Evolutionary conservation across 1,140 invertebrate genomes (phyloP), one percentile per base, ranked within the genome.

Genomic region (Ooceraea biroi): DNA sequence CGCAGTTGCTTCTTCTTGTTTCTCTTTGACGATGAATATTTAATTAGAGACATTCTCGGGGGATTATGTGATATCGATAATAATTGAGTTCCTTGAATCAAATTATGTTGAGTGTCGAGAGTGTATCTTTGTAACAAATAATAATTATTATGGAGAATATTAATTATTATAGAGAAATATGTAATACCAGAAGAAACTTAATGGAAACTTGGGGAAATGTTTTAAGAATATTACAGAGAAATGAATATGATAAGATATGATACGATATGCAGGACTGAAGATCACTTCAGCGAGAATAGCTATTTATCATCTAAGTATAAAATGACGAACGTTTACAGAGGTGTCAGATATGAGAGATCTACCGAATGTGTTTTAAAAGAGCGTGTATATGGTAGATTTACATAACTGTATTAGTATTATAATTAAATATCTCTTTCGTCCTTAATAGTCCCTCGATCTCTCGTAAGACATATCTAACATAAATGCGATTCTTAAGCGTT

Each of bases 281-380:
- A 73, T 88, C 60, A 30, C 5, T 68, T 74, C 55, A 85, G 72
- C 48, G 41, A 88, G 71, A 83, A 57, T 50, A 44, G 58, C 22
- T 22, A 69, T 58, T 58, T 72, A 73, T 57, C 1, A 10, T 46
- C 30, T 88, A 82, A 85, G 27, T 66, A 27, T 82, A 85, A 82
- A 85, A 82, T 50, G 27, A 85, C 65, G 25, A 85, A 65, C 36
- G 44, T 88, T 87, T 82, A 88, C 46, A 71, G 83, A 74, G n/a
- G n/a, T 90, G 84, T 69, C 73, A 44, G 74, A 90, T 69, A 73
- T 52, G 89, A 89, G 86, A 90, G 85, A 90, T 89, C 87, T 90
- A 90, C 68, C 85, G 84, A 91, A 85, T 82, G 89, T 91, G 90
- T 89, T 87, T 88, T 89, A 85, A 82, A 36, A 88, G 65, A 88